Conservation (phyloP, 2,888 invertebrate genomes). For the Melinopterus prodromus region DNA sequence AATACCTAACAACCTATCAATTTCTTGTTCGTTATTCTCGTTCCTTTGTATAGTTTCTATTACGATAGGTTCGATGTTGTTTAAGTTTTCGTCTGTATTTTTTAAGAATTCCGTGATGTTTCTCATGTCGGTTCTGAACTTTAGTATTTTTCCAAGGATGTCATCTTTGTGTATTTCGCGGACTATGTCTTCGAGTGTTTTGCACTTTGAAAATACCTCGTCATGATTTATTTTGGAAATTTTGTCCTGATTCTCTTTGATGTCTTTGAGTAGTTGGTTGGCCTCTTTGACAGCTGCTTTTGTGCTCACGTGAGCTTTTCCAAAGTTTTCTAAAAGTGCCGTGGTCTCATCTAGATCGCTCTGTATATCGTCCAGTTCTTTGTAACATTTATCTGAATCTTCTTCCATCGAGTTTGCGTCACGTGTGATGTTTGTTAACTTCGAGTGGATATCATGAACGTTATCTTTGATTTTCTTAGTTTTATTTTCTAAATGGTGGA, state of each 20-base stretch:
- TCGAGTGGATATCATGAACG: slow-evolving; percentile 54
- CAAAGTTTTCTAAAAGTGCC: slow-evolving; percentile 59
- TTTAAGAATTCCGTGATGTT: slow-evolving; percentile 25
- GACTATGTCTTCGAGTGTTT: slow-evolving; percentile 54
- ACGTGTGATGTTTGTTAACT: slow-evolving; percentile 48
- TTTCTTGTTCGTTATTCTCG: slow-evolving; percentile 18
- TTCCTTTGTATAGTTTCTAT: slow-evolving; percentile 27
- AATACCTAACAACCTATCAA: slow-evolving; percentile 12
- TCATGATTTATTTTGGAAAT: slow-evolving; percentile 43
- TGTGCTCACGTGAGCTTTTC: slow-evolving; percentile 56
- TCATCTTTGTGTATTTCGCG: slow-evolving; percentile 46
- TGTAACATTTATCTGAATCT: slow-evolving; percentile 40
- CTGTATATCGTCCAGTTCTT: slow-evolving; percentile 58
- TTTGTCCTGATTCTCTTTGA: slow-evolving; percentile 52
- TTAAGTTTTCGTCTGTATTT: slow-evolving; percentile 21
- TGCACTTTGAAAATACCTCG: slow-evolving; percentile 55
- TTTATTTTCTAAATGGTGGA: slow-evolving; percentile 42
- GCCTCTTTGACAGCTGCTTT: slow-evolving; percentile 45
- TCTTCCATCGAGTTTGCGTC: slow-evolving; percentile 26
- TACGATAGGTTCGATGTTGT: slow-evolving; percentile 19
- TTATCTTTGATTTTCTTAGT: slow-evolving; percentile 59
- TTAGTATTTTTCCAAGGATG: slow-evolving; percentile 40
- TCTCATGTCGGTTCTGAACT: slow-evolving; percentile 26
- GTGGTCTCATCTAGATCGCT: slow-evolving; percentile 57
- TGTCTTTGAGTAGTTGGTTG: slow-evolving; percentile 53